A percentile compares a stretch with the other conserved stretches of the same genome.
Evolutionary conservation across 2,888 invertebrate genomes (phyloP).

Genomic region (Volucella inflata): DNA sequence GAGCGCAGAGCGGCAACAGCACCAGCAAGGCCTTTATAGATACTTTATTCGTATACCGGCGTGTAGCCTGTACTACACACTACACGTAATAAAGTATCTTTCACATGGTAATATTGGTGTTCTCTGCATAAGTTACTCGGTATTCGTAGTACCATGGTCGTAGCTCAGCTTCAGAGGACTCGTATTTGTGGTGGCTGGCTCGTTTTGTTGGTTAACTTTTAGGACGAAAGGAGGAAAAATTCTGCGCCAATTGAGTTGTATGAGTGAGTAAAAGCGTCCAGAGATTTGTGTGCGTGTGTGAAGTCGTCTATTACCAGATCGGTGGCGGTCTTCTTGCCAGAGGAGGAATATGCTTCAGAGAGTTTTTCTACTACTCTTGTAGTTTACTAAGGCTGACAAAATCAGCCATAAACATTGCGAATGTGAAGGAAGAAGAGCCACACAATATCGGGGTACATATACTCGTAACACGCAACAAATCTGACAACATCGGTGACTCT

Average conservation of each 20-base stretch:
- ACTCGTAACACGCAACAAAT: slow-evolving; percentile 59
- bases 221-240: slow-evolving; percentile 61
- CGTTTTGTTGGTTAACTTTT: neutral
- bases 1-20: slow-evolving; percentile 65
- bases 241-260: slow-evolving; percentile 63
- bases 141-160: too few relatives aligned
- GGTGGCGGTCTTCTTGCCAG: neutral
- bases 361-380: slow-evolving; percentile 30
- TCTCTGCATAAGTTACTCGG: slow-evolving; percentile 29
- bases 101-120: slow-evolving; percentile 70
- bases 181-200: too few relatives aligned
- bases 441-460: slow-evolving; percentile 55
- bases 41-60: too few relatives aligned
- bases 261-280: slow-evolving; percentile 51
- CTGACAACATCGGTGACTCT: slow-evolving; percentile 40
- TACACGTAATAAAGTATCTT: slow-evolving; percentile 75
- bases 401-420: slow-evolving; percentile 74
- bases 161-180: neutral
- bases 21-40: neutral
- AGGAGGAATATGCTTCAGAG: slow-evolving; percentile 29
- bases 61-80: neutral
- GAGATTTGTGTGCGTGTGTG: slow-evolving; percentile 58
- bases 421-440: slow-evolving; percentile 71
- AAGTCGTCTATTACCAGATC: slow-evolving; percentile 14
- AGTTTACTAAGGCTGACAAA: slow-evolving; percentile 53